Evolutionary conservation across 2,113 vertebrate species (phyloP), one percentile per base, ranked within the genome.

Genomic region (Capricornis sumatraensis): DNA sequence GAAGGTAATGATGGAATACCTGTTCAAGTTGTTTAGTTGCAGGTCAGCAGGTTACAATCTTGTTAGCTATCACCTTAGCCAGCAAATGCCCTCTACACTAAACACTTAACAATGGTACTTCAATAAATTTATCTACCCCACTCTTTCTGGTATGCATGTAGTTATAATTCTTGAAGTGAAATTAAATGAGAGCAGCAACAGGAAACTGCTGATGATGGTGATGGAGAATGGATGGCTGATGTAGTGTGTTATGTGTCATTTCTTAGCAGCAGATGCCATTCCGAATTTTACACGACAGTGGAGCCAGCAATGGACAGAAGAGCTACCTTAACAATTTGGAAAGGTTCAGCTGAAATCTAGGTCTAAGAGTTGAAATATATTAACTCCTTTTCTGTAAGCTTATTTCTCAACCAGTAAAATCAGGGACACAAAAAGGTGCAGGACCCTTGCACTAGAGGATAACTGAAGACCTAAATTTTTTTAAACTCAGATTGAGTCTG

Each of bases 61-160:
- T 94, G 30, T 95, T 86, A 88, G 60, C 43, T 89, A 84, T 58
- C 64, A 92, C 52, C 14, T 71, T 87, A 94, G 83, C 88, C 19
- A 91, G 50, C 15, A 83, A 83, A n/a, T 74, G 3, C 14, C 87
- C 33, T 79, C 71, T 58, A 74, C 12, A n/a, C 27, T 91, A 89
- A 94, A 79, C 47, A 87, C 27, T 79, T 40, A 62, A 36, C 36
- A 96, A 58, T 79, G 67, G 71, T 89, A 45, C 74, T 90, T 88
- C 60, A 57, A 52, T 85, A 88, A 94, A 83, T 47, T 84, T 91
- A 88, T 60, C 21, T 19, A 89, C 57, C 33, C 28, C 25, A 60
- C 43, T 91, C 45, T 95, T 96, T 96, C 19, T 82, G 53, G 15
- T 90, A 92, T 60, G 28, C 71, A 83, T 95, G 19, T 67, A 87